These are phyloP conservation scores for Aphrophora alni DNA, from an alignment of 2,888 invertebrate species.

Conservation along the genomic window DNA sequence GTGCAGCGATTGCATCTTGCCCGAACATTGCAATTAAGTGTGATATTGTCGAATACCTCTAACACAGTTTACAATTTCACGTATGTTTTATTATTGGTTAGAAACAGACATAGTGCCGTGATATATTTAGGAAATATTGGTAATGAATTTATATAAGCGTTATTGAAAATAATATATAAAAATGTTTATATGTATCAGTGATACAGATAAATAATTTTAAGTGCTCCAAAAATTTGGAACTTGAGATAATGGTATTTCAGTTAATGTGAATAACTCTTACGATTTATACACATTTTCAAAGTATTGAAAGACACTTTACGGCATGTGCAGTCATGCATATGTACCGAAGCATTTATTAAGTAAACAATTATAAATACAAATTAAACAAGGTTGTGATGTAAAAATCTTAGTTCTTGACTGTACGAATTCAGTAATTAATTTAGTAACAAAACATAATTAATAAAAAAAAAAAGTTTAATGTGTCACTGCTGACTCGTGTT, in stretches of 20 bases:
- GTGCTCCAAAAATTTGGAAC: no score
- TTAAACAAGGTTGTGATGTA: background rate
- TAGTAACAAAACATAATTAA: background rate
- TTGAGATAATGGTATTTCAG: no score
- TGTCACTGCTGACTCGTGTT: background rate
- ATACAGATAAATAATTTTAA: no score
- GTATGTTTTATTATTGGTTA: background rate
- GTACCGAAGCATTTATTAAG: background rate
- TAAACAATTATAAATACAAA: background rate
- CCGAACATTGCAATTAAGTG: constrained; percentile 95
- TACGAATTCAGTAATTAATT: background rate
- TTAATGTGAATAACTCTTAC: no score
- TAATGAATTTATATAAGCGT: background rate
- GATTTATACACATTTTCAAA: no score
- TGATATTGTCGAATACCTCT: constrained; percentile 94
- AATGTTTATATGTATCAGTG: background rate
- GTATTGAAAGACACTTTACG: no score
- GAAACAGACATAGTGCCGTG: background rate
- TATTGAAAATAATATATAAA: background rate
- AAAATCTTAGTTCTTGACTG: background rate
- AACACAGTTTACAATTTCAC: constrained; percentile 54
- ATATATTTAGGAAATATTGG: background rate
- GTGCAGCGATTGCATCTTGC: constrained; percentile 83
- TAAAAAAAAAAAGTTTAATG: background rate
- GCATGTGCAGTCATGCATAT: no score